These are phyloP conservation scores for human DNA, from an alignment of 2,113 vertebrate genomes.

Conservation along the genomic window GRCh38 chr17:8269001-8269500, in stretches of 20 bases:
- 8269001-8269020: conserved; percentile 86
- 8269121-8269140: conserved; percentile 96
- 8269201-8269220: conserved; percentile 89
- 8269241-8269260: conserved; percentile 84
- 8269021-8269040: conserved; percentile 90
- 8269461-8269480: neutral
- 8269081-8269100: conserved; percentile 88
- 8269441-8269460: neutral
- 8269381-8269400: neutral
- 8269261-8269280: neutral
- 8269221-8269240: conserved; percentile 90
- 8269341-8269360: neutral
- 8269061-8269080: conserved; percentile 94
- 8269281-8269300: neutral
- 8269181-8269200: conserved; percentile 72
- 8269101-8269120: conserved; percentile 91
- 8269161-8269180: conserved; percentile 94
- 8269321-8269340: neutral
- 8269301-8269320: neutral
- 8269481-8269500: neutral
- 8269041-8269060: conserved; percentile 90
- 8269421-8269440: neutral
- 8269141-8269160: conserved; percentile 89
- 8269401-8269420: neutral
- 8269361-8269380: neutral